Conservation (phyloP, 37 sponge, comb jelly and placozoan genomes). For the Dysidea cf. avara region DNA sequence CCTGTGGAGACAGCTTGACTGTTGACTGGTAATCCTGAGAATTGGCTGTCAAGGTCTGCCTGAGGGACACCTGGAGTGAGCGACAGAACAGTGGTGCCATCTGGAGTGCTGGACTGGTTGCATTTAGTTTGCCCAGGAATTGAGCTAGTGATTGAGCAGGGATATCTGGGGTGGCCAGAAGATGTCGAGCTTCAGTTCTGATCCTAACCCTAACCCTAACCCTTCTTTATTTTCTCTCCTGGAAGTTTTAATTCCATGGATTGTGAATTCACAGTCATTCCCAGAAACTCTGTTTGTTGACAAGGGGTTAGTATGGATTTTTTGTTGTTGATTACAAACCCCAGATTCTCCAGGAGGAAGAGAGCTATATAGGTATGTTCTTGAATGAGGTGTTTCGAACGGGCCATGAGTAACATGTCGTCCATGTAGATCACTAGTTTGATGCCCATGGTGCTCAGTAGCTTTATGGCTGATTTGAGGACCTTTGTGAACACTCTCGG, state of each 20-base stretch:
- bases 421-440: not conserved
- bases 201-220: no score
- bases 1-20: not conserved
- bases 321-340: constrained; percentile 11
- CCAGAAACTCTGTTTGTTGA: no score
- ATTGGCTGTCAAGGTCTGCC: not conserved
- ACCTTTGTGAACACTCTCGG: constrained; percentile 19
- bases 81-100: constrained; percentile 20
- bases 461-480: not conserved
- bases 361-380: not conserved
- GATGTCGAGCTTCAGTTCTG: not conserved
- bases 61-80: not conserved
- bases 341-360: not conserved
- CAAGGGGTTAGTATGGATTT: constrained; percentile 1
- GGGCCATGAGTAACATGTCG: constrained; percentile 9
- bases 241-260: no score
- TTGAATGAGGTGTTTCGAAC: not conserved
- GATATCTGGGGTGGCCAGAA: not conserved
- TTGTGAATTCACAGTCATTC: no score
- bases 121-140: no score
- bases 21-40: not conserved
- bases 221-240: no score
- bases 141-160: no score
- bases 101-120: constrained; percentile 14
- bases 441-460: not conserved